Base-by-base conservation (phyloP, 2,113 vertebrate genomes). In the Hirundichthys speculiger region DNA sequence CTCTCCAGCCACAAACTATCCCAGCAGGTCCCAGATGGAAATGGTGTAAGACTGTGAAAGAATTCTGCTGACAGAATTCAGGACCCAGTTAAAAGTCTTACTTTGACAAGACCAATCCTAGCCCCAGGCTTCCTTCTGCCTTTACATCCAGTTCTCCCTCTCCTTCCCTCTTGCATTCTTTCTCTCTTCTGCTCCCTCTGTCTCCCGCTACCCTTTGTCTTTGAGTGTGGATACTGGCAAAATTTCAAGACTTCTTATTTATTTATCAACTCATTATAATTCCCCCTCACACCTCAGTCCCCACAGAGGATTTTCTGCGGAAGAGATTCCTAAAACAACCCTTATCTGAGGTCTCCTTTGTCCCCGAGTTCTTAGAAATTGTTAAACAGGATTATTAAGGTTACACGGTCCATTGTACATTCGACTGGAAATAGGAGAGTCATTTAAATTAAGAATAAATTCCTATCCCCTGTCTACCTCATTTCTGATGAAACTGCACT, bases 101-200 rank as follows among this genome's bases (percentile, higher is more conserved):
- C 84, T 89, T 88, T 90, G 89, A 91, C 87, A 91, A 86, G 79
- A 88, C 18, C 63, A 84, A 86, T 83, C 79, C 82, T 90, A 41
- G 82, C 90, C 88, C 60, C 56, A 9, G 84, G 77, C 82, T 54
- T 83, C 56, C 64, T 64, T 58, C 80, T 71, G 64, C 70, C 56
- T 75, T 77, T 64, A 63, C 63, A 67, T 51, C 65, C 45, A 65
- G 47, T 80, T 50, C 77, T 76, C 62, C 64, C 46, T 63, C 45
- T 57, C 47, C 45, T 27, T 25, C 41, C 22, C 48, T 60, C 58
- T 61, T 57, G 22, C 40, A 57, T 41, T 56, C 50, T 46, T 45
- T 43, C 43, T 43, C 27, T 65, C 48, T 77, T 76, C 57, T 71
- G 52, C 52, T 46, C 19, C 42, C 34, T 42, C 54, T 45, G 15